These are phyloP conservation scores for Oxyruncus cristatus DNA, from an alignment of 2,113 vertebrate species.

Conservation along the genomic window DNA sequence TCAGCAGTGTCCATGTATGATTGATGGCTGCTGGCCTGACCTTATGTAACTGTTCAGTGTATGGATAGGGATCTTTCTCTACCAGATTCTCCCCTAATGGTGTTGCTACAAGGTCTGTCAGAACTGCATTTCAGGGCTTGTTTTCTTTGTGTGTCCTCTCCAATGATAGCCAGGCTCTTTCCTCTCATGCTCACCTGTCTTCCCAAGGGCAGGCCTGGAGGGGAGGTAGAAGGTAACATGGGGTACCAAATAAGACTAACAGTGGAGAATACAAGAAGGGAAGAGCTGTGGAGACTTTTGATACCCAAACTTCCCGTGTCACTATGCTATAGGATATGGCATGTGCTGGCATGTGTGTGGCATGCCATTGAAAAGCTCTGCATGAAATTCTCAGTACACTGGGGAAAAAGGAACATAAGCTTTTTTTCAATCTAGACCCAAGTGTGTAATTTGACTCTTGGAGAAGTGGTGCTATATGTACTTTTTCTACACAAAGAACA, in stretches of 20 bases:
- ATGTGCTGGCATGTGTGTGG: not conserved
- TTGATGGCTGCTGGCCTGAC: not conserved
- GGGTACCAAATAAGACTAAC: not conserved
- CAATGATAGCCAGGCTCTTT: not conserved
- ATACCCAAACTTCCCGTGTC: not conserved
- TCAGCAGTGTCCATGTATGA: not conserved
- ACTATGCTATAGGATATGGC: not conserved
- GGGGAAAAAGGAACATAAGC: not conserved
- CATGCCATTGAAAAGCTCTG: not conserved
- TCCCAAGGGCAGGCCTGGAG: not conserved
- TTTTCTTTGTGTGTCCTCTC: not conserved
- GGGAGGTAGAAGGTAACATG: not conserved
- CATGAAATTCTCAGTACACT: not conserved
- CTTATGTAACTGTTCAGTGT: not conserved
- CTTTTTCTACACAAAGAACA: not conserved
- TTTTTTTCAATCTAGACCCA: not conserved
- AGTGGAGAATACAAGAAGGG: not conserved
- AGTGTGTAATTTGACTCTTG: not conserved
- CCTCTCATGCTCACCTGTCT: not conserved
- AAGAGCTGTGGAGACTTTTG: not conserved
- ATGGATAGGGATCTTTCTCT: not conserved
- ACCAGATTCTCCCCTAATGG: not conserved
- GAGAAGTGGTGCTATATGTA: not conserved
- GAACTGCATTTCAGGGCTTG: not conserved
- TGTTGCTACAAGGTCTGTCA: not conserved